Evolutionary conservation across 2,797 vertebrate genomes (phyloP).

Genomic region (Champsocephalus gunnari): DNA sequence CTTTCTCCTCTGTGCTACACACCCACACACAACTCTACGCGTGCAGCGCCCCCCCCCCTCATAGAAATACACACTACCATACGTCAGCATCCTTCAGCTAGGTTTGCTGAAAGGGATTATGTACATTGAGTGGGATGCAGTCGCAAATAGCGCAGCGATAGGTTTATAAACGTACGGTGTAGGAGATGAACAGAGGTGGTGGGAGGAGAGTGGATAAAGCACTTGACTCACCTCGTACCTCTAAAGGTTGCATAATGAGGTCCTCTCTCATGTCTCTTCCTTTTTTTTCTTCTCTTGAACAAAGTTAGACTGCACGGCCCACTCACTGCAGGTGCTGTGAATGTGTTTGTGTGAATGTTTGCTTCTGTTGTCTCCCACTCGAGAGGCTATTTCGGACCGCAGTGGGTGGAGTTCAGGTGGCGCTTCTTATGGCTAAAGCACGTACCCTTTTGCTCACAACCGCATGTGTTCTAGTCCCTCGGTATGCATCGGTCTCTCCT

Average conservation of each 20-base stretch:
- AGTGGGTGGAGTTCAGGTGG: constrained; percentile 75
- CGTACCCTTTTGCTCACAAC: constrained; percentile 27
- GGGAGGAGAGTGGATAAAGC: constrained; percentile 74
- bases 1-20: constrained; percentile 42
- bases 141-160: constrained; percentile 73
- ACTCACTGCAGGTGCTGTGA: constrained; percentile 71
- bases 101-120: constrained; percentile 70
- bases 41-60: constrained; percentile 24
- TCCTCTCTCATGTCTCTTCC: constrained; percentile 60
- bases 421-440: constrained; percentile 62
- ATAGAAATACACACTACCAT: constrained; percentile 34
- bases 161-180: constrained; percentile 71
- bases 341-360: constrained; percentile 72
- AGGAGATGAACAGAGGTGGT: constrained; percentile 69
- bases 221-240: constrained; percentile 77
- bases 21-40: constrained; percentile 49
- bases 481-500: not conserved
- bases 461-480: constrained; percentile 3
- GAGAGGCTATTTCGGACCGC: constrained; percentile 67
- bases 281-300: constrained; percentile 49
- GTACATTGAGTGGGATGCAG: constrained; percentile 68
- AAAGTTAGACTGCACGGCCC: constrained; percentile 65
- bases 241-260: constrained; percentile 81
- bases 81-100: constrained; percentile 62
- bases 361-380: constrained; percentile 71